Base-by-base conservation (phyloP, 1,140 invertebrate genomes). In the Listronotus oregonensis region DNA sequence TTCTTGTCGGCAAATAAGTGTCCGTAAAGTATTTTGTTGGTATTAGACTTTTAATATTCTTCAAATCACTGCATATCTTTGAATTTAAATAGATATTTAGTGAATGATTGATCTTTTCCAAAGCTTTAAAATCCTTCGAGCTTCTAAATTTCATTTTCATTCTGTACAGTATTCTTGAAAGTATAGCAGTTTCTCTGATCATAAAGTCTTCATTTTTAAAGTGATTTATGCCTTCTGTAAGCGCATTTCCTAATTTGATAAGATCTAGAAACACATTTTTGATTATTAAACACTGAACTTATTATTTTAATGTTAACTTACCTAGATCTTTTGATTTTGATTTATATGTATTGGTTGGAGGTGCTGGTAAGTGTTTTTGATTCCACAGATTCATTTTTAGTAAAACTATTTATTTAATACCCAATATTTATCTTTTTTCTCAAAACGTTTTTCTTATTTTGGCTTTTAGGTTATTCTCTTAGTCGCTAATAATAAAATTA, bases 71-170 rank as follows among this genome's bases (percentile, higher is more conserved):
- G 12, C 37, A n/a, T 8, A 84, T 58, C 27, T 75, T 64, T 40
- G 82, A 66, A 15, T 73, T 68, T 7, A 81, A 74, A 72, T 80
- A 83, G 61, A 79, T 82, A n/a, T 80, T 63, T 37, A 84, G 64
- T 5, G 76, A 74, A 71, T 77, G 77, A 44, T 80, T 81, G 0
- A 83, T 62, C 73, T 82, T 84, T 65, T 80, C 80, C 76, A 84
- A 79, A 37, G 71, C 68, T 70, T 82, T 83, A 8, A 83, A 73
- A 12, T 83, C 83, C 59, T 83, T 84, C 14, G 82, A 80, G 54
- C 58, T 76, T 40, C 82, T 75, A 73, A 84, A 82, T 78, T 84
- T 84, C 49, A 72, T 77, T 72, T 83, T 83, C 79, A 84, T 80
- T 31, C 82, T 73, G 70, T 84, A 84, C 57, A 84, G 78, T 50